Evolutionary conservation across 2,113 vertebrate genomes (phyloP).

Genomic region (Ceuthmochares aereus): DNA sequence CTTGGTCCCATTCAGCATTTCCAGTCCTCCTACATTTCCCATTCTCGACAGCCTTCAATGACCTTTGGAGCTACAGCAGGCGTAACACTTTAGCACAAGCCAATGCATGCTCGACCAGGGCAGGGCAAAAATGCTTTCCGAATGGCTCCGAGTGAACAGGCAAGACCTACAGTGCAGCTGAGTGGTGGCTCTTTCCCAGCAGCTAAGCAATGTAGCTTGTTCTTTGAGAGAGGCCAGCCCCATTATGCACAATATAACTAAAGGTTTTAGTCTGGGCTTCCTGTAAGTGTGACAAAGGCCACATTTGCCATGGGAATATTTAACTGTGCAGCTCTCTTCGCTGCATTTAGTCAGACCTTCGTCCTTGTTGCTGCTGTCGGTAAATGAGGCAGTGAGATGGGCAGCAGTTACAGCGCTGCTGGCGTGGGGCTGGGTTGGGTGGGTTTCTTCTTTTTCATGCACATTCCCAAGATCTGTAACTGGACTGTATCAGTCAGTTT

Average conservation of each 20-base stretch:
- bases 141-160: not conserved
- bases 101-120: slow-evolving; percentile 28
- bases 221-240: not conserved
- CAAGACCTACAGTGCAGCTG: not conserved
- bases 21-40: not conserved
- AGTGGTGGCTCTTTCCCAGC: not conserved
- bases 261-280: not conserved
- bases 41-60: not conserved
- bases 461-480: not conserved
- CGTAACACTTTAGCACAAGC: not conserved
- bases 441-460: not conserved
- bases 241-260: not conserved
- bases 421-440: not conserved
- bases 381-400: not conserved
- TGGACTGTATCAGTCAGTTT: fast-evolving
- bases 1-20: fast-evolving
- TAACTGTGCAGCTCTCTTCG: not conserved
- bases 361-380: not conserved
- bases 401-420: not conserved
- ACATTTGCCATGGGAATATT: not conserved
- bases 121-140: slow-evolving; percentile 25
- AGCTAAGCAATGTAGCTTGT: not conserved
- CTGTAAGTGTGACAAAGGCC: not conserved
- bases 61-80: not conserved
- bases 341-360: not conserved